phyloP scores from a whole-genome alignment of 2,888 invertebrate genomes.

The Lymantria dispar region DNA sequence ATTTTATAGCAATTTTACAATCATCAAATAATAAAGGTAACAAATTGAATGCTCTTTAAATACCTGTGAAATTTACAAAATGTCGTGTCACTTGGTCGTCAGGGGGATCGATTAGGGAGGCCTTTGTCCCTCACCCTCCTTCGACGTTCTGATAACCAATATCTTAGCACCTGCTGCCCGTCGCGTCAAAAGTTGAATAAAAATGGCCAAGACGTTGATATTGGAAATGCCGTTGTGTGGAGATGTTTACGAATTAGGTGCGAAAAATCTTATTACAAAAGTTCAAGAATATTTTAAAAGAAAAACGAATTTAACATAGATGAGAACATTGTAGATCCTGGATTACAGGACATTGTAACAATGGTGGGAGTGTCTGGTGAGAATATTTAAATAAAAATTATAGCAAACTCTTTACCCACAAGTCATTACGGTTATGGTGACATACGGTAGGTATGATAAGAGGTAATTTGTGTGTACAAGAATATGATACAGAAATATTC shows the following conservation, averaged over 20 bases:
- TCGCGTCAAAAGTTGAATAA: slow-evolving; percentile 36
- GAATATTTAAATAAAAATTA: no score
- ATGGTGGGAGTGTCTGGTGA: no score
- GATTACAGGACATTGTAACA: no score
- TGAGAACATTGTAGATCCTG: no score
- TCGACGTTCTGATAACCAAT: slow-evolving; percentile 48
- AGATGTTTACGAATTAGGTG: neutral
- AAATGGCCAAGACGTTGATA: slow-evolving; percentile 17
- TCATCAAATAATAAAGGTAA: slow-evolving; percentile 6
- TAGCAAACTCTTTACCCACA: no score
- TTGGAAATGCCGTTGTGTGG: slow-evolving; percentile 1
- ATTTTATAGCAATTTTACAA: slow-evolving; percentile 8
- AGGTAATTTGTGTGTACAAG: no score
- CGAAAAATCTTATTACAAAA: neutral
- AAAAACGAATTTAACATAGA: no score
- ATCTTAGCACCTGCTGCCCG: slow-evolving; percentile 47
- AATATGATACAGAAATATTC: no score
- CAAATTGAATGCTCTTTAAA: slow-evolving; percentile 15
- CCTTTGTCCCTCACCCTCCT: slow-evolving; percentile 9
- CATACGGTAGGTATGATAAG: no score
- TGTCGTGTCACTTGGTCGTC: slow-evolving; percentile 22
- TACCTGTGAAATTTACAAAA: slow-evolving; percentile 24
- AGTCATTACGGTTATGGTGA: no score
- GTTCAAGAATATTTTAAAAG: neutral
- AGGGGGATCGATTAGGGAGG: slow-evolving; percentile 2